Percentiles rank a stretch among this genome's conserved stretches.
phyloP scores from a whole-genome alignment of 2,888 invertebrate genomes.

The Parascotia fuliginaria region DNA sequence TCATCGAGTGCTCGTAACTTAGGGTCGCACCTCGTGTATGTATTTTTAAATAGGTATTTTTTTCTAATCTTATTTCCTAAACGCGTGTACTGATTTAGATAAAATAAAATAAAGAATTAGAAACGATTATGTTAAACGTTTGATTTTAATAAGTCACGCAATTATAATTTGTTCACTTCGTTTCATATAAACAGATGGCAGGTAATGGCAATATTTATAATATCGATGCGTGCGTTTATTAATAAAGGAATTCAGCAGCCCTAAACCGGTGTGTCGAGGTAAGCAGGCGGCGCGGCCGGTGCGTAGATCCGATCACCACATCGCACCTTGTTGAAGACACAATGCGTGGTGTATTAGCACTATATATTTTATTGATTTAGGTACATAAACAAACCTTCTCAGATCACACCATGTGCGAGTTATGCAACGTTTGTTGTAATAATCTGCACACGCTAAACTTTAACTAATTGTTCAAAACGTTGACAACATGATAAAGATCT shows the following conservation, averaged over 20 bases:
- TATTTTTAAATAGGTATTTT: constrained; percentile 72
- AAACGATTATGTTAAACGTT: not conserved
- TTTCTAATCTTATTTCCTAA: constrained; percentile 62
- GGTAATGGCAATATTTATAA: not conserved
- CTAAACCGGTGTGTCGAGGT: constrained; percentile 35
- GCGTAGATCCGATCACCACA: constrained; percentile 41
- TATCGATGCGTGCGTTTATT: constrained; percentile 7
- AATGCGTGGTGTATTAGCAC: constrained; percentile 42
- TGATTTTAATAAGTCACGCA: not conserved
- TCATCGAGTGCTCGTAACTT: constrained; percentile 80
- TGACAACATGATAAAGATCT: constrained; percentile 62
- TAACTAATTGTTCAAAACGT: constrained; percentile 53
- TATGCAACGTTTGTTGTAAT: constrained; percentile 30
- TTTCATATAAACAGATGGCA: constrained; percentile 3
- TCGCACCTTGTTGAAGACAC: constrained; percentile 49
- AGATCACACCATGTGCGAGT: constrained; percentile 21
- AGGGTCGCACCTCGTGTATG: constrained; percentile 73
- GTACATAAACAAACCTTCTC: constrained; percentile 16
- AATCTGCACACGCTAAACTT: constrained; percentile 47
- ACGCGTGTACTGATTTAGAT: constrained; percentile 52
- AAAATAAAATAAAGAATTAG: constrained; percentile 16
- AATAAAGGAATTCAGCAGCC: constrained; percentile 25
- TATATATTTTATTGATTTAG: constrained; percentile 40
- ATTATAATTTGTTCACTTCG: not conserved
- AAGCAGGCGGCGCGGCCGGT: constrained; percentile 27